phyloP scores from a whole-genome alignment of 2,888 invertebrate genomes.

The Stictocephala bisonia region DNA sequence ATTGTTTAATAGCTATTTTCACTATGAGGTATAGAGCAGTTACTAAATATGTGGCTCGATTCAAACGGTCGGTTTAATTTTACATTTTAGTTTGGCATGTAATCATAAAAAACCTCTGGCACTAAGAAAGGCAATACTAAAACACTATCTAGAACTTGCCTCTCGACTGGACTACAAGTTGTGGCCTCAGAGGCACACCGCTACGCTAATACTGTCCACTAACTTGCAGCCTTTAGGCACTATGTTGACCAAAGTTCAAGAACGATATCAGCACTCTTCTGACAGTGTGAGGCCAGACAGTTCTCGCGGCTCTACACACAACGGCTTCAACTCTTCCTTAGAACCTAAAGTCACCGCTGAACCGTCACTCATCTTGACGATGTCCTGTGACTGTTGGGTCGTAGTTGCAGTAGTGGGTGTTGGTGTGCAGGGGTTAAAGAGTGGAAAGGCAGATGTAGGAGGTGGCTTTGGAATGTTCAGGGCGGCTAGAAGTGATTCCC shows the following conservation, averaged over 20 bases:
- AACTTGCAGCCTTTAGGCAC: slow-evolving; percentile 25
- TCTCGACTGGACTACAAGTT: slow-evolving; percentile 19
- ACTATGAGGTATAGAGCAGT: too few relatives aligned
- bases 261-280: slow-evolving; percentile 30
- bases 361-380: slow-evolving; percentile 3
- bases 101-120: slow-evolving; percentile 24
- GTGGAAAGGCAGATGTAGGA: slow-evolving; percentile 42
- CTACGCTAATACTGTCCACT: slow-evolving; percentile 19
- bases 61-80: too few relatives aligned
- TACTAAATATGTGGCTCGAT: too few relatives aligned
- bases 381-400: neutral
- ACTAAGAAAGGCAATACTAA: slow-evolving; percentile 35
- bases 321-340: slow-evolving; percentile 21
- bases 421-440: slow-evolving; percentile 33
- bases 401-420: slow-evolving; percentile 6
- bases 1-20: too few relatives aligned
- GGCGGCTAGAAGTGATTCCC: slow-evolving; percentile 52
- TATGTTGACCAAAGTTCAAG: slow-evolving; percentile 14
- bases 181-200: slow-evolving; percentile 25
- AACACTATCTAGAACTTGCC: slow-evolving; percentile 22
- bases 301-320: slow-evolving; percentile 1
- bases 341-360: slow-evolving; percentile 9
- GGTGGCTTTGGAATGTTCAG: slow-evolving; percentile 38
- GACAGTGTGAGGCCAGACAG: slow-evolving; percentile 8
- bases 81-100: slow-evolving; percentile 1